These are phyloP conservation scores for Eupithecia pulchellata DNA, from an alignment of 2,888 invertebrate species.

Conservation along the genomic window DNA sequence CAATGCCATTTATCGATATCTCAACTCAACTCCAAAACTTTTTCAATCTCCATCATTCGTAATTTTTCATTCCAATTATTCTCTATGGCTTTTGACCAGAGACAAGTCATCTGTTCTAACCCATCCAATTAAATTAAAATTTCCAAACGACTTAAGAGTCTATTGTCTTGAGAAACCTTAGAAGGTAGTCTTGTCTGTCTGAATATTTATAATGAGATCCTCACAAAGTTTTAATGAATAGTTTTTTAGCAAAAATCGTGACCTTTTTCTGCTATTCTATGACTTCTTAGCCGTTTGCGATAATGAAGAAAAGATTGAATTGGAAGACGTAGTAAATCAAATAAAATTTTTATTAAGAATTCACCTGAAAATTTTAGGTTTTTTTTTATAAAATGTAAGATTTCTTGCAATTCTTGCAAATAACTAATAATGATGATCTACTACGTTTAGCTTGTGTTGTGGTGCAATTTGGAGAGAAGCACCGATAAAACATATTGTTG, in stretches of 20 bases:
- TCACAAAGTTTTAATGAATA: conserved; percentile 57
- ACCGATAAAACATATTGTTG: no score
- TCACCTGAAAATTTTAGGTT: not conserved
- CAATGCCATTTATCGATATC: not conserved
- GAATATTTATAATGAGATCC: conserved; percentile 45
- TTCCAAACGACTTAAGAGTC: conserved; percentile 34
- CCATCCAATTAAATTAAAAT: conserved; percentile 35
- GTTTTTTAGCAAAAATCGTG: conserved; percentile 47
- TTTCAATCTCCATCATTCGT: not conserved
- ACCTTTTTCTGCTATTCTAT: conserved; percentile 39
- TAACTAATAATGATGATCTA: not conserved
- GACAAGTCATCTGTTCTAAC: conserved; percentile 13
- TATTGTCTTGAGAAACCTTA: conserved; percentile 34
- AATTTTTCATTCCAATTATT: conserved; percentile 1
- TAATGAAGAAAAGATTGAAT: conserved; percentile 15
- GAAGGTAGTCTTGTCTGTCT: conserved; percentile 41
- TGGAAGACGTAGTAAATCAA: not conserved
- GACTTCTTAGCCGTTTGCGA: conserved; percentile 17
- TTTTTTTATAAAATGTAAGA: not conserved
- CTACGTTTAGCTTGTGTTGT: no score
- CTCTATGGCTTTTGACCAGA: conserved; percentile 18
- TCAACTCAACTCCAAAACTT: not conserved
- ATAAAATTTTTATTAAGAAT: not conserved
- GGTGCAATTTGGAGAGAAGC: no score
- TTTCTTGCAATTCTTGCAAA: not conserved